A percentile compares a stretch with the other conserved stretches of the same genome.
These are phyloP conservation scores for Hydrotaea cyrtoneurina DNA, from an alignment of 2,888 invertebrate genomes.

Conservation along the genomic window DNA sequence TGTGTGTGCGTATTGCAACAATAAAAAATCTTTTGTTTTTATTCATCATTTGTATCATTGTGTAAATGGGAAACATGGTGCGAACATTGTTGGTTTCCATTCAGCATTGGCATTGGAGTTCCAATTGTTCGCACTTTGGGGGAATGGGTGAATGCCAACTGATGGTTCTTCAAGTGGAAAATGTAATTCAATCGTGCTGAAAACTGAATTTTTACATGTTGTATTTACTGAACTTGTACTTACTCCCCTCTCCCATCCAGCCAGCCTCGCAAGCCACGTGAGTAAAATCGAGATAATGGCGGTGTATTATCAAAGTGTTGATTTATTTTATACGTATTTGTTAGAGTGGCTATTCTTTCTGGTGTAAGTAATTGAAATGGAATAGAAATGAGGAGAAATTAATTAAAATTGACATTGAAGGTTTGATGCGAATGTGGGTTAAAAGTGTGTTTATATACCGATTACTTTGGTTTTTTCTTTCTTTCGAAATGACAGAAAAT, in stretches of 20 bases:
- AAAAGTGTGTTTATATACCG: too few relatives aligned
- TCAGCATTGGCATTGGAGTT: not conserved
- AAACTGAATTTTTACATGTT: constrained; percentile 60
- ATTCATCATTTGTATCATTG: constrained; percentile 49
- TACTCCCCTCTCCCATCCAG: not conserved
- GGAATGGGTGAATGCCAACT: constrained; percentile 53
- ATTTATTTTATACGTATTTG: too few relatives aligned
- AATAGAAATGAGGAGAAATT: constrained; percentile 41
- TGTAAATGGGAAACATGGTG: constrained; percentile 43
- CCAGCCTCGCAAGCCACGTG: not conserved
- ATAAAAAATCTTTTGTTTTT: constrained; percentile 53
- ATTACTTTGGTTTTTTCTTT: too few relatives aligned
- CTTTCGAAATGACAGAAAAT: too few relatives aligned
- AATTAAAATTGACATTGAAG: constrained; percentile 37
- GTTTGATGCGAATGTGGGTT: too few relatives aligned
- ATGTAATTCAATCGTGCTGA: constrained; percentile 66
- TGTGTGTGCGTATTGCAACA: not conserved
- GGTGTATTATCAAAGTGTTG: constrained; percentile 48
- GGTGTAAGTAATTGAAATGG: constrained; percentile 47
- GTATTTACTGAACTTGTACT: constrained; percentile 49
- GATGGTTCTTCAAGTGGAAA: constrained; percentile 64
- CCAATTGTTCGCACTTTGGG: constrained; percentile 45
- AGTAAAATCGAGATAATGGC: constrained; percentile 35
- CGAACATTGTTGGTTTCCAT: constrained; percentile 44
- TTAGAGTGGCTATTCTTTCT: too few relatives aligned